Conservation (phyloP, 2,797 vertebrate genomes). For the Halcyon badia region DNA sequence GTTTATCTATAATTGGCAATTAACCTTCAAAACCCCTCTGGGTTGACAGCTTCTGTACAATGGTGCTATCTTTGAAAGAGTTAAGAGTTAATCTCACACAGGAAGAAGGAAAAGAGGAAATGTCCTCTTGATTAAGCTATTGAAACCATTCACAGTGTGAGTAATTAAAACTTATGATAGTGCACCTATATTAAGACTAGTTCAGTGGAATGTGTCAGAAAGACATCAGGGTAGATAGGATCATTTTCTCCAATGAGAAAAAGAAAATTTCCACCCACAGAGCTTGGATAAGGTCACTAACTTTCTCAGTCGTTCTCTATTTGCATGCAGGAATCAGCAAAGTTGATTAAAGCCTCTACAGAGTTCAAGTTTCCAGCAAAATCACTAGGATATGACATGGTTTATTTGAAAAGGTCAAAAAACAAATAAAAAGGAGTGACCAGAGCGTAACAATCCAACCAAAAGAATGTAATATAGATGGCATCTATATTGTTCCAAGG, state of each 20-base stretch:
- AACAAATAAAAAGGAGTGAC: background rate
- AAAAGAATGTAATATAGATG: background rate
- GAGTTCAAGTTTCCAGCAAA: background rate
- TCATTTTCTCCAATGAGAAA: background rate
- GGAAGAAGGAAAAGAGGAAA: background rate
- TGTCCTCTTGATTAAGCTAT: background rate
- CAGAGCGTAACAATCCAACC: background rate
- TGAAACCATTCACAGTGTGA: background rate
- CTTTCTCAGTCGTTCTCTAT: background rate
- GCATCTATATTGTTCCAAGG: background rate
- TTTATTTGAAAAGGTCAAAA: slow-evolving; percentile 8
- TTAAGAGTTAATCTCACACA: background rate
- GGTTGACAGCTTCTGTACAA: background rate
- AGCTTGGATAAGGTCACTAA: background rate
- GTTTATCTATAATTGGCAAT: slow-evolving; percentile 54
- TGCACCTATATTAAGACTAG: background rate
- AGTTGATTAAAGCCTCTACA: background rate
- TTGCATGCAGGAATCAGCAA: background rate
- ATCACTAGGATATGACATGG: background rate
- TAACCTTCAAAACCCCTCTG: slow-evolving; percentile 35
- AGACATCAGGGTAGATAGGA: background rate
- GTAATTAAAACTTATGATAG: slow-evolving; percentile 28
- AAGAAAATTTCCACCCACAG: background rate
- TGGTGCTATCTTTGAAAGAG: background rate
- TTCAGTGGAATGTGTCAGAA: background rate